Percentiles rank a stretch among this genome's conserved stretches.
phyloP scores from a whole-genome alignment of 2,888 invertebrate species.

The Clanis bilineata region DNA sequence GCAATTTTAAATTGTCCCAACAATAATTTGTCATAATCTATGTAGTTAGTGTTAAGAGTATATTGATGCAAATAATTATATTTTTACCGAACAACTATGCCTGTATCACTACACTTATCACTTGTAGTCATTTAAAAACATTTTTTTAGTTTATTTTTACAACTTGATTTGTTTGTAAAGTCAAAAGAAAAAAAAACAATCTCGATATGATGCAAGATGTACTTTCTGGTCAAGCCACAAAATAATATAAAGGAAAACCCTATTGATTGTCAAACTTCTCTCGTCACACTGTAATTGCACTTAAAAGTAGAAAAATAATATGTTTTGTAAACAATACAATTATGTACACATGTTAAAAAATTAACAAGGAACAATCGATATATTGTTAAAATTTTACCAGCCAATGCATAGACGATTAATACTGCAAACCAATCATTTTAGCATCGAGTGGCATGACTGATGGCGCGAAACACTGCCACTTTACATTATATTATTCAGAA shows the following conservation, averaged over 20 bases:
- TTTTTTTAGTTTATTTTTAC: not conserved
- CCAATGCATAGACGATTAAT: not conserved
- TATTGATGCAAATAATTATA: too few relatives aligned
- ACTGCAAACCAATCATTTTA: not conserved
- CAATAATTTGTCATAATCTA: too few relatives aligned
- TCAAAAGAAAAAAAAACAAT: not conserved
- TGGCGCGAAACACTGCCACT: not conserved
- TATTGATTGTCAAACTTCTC: slow-evolving; percentile 65
- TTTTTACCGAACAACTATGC: too few relatives aligned
- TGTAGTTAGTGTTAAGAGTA: too few relatives aligned
- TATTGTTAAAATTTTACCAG: slow-evolving; percentile 33
- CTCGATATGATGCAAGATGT: not conserved
- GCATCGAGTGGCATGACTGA: not conserved
- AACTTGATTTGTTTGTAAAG: not conserved
- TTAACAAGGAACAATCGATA: slow-evolving; percentile 61
- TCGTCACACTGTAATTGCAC: slow-evolving; percentile 78
- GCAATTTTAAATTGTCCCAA: too few relatives aligned
- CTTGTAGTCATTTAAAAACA: not conserved
- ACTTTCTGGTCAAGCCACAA: slow-evolving; percentile 15
- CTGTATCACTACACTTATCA: not conserved
- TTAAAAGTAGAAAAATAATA: slow-evolving; percentile 71
- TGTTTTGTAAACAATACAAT: slow-evolving; percentile 58
- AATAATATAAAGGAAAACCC: slow-evolving; percentile 22
- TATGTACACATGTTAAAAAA: slow-evolving; percentile 66
- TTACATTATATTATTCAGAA: not conserved